phyloP scores from a whole-genome alignment of 2,888 invertebrate genomes.

The Spatulosminthurus flaviceps region DNA sequence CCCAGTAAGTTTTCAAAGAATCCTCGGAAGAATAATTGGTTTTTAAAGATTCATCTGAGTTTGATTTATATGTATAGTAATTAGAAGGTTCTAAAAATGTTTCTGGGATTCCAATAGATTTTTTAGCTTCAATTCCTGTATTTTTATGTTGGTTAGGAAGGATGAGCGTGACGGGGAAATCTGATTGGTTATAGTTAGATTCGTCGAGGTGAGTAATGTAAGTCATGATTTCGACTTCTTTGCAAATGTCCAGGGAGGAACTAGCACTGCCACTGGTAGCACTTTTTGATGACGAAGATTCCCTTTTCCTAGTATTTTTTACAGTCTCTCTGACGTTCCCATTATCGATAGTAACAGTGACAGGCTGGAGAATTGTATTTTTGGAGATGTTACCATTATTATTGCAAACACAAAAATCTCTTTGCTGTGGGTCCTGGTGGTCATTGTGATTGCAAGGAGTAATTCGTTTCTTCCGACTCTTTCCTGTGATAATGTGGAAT shows the following conservation, averaged over 20 bases:
- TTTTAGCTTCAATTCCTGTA: too few species aligned
- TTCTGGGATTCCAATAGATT: too few species aligned
- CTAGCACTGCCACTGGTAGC: background rate
- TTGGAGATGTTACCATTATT: background rate
- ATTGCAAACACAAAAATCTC: background rate
- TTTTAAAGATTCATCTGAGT: too few species aligned
- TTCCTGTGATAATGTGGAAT: background rate
- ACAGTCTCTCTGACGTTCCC: background rate
- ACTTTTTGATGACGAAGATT: background rate
- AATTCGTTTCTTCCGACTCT: background rate
- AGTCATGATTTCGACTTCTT: slow-evolving; percentile 10
- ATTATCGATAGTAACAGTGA: background rate
- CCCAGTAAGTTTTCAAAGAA: too few species aligned
- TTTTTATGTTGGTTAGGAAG: too few species aligned
- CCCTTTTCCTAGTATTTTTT: background rate
- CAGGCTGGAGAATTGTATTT: background rate
- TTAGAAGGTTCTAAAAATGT: too few species aligned
- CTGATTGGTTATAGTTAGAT: background rate
- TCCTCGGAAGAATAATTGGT: too few species aligned
- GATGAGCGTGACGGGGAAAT: too few species aligned
- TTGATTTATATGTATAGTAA: too few species aligned
- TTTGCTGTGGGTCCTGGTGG: background rate
- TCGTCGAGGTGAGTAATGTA: slow-evolving; percentile 11
- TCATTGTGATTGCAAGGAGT: background rate
- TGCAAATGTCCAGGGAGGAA: background rate